Evolutionary conservation across 2,113 vertebrate genomes (phyloP).

Genomic region (Aplodontia rufa): DNA sequence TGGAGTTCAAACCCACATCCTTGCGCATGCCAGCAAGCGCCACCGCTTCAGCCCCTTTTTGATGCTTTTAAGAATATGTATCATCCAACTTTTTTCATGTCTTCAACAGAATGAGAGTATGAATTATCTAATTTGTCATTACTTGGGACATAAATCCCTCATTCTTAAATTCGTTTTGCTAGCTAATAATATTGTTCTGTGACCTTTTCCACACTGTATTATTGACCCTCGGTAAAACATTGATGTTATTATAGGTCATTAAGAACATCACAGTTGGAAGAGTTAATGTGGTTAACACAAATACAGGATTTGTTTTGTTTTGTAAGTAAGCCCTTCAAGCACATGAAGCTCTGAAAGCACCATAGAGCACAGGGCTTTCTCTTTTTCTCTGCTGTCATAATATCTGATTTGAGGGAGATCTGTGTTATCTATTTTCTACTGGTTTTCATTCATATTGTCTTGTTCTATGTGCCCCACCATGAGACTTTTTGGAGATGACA

Average conservation of each 20-base stretch:
- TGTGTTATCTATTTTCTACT: too few species aligned
- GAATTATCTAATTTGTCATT: conserved; percentile 23
- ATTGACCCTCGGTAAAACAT: not conserved
- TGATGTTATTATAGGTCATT: conserved; percentile 9
- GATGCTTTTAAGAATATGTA: not conserved
- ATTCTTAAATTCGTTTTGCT: conserved; percentile 47
- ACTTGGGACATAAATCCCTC: not conserved
- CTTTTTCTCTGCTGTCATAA: too few species aligned
- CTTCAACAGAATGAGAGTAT: not conserved
- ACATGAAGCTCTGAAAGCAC: not conserved
- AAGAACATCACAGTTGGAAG: not conserved
- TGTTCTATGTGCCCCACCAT: not conserved
- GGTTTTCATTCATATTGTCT: too few species aligned
- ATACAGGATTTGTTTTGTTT: conserved; percentile 6
- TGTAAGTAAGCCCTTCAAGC: not conserved
- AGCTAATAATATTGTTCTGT: not conserved
- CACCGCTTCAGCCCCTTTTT: too few species aligned
- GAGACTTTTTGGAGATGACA: not conserved
- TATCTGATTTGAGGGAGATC: too few species aligned
- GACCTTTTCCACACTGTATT: not conserved
- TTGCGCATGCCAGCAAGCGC: too few species aligned
- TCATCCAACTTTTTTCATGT: not conserved
- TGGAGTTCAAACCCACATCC: too few species aligned
- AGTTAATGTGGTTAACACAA: conserved; percentile 19
- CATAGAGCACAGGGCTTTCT: not conserved